Evolutionary conservation across 2,113 vertebrate species (phyloP), one percentile per base, ranked within the genome.

Genomic region (Cyprinodon brontotheroides): DNA sequence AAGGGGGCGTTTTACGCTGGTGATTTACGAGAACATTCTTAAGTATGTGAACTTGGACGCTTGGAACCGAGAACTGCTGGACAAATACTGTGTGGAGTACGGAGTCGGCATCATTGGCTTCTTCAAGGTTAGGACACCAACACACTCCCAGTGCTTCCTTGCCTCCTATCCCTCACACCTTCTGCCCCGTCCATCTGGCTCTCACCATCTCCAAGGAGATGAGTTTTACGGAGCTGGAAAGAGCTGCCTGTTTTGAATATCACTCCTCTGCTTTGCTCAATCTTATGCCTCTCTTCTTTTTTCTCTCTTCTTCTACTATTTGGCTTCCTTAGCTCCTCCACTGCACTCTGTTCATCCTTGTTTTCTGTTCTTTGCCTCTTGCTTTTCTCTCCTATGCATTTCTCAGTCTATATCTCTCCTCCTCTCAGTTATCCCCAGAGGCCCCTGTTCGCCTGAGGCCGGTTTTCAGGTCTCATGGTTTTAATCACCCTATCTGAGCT

Each of bases 41-140:
- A 99, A 99, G 88, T 99, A 99, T 0, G 98, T 98, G 65, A 98
- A 98, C 92, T 91, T 99, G 94, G 98, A 99, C 0, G 97, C 97
- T 81, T 99, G 97, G 97, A 99, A 99, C 91, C 93, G 97, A n/a
- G 97, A 99, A 90, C 95, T 99, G 79, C 94, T 99, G 91, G 98
- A 99, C 93, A 99, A 98, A 75, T 99, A 99, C 93, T 99, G 98
- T 0, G 97, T 99, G 91, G 97, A 99, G 87, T 99, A 98, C 0
- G 97, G 97, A 0, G 97, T 99, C 82, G 98, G 98, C 84, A 98
- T 99, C 93, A 95, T 99, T 0, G 97, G 97, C 88, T 99, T 99
- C 94, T 99, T 99, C 93, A 99, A 99, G 96, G 98, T 99, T 87
- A 59, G 87, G 7, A 88, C 83, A 82, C 77, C 88, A 77, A 65